A percentile compares a stretch with the other conserved stretches of the same genome.
These are phyloP conservation scores for Mus spicilegus DNA, from an alignment of 2,113 vertebrate genomes.

Conservation along the genomic window DNA sequence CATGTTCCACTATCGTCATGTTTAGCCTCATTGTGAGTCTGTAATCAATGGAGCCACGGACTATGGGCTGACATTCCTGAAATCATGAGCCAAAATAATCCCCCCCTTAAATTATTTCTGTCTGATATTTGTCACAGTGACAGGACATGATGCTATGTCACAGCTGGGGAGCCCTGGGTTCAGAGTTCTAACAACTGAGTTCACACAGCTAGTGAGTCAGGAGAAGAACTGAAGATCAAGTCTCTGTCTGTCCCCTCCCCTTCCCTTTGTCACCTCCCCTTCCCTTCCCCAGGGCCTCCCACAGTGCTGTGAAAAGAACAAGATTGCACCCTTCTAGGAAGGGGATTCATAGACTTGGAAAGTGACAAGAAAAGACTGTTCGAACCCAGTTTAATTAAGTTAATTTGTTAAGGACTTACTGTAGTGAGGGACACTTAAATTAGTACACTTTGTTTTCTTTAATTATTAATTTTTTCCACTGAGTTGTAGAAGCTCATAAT, in stretches of 20 bases:
- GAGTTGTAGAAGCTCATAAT: slow-evolving; percentile 21
- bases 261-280: neutral
- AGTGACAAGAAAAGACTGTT: neutral
- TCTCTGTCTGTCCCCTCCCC: neutral
- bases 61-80: neutral
- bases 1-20: rapidly evolving
- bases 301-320: neutral
- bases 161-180: neutral
- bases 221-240: neutral
- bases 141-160: neutral
- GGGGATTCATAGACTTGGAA: neutral
- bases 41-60: neutral
- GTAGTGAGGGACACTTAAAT: neutral
- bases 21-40: neutral
- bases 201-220: no score
- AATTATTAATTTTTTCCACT: slow-evolving; percentile 59
- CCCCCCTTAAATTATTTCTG: neutral
- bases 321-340: neutral
- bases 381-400: slow-evolving; percentile 1
- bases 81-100: neutral
- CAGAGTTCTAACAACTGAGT: neutral
- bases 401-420: slow-evolving; percentile 30
- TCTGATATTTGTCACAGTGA: neutral
- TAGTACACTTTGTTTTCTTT: neutral
- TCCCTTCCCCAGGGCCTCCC: neutral